These are phyloP conservation scores for Napeogenes inachia DNA, from an alignment of 2,888 invertebrate genomes.

Conservation along the genomic window DNA sequence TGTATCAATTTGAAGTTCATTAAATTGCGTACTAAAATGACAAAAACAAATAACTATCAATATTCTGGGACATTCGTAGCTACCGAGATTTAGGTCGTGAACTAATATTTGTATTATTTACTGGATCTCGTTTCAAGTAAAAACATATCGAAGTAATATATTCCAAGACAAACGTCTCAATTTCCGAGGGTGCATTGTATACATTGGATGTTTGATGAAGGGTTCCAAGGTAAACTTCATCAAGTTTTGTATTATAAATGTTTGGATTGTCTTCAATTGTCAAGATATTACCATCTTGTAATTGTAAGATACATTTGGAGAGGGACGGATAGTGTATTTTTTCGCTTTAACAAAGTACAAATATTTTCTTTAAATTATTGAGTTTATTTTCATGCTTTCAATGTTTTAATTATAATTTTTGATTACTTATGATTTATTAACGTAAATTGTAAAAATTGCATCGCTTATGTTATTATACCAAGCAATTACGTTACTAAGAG, in stretches of 20 bases:
- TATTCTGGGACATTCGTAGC: constrained; percentile 1
- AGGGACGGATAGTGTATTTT: too few species aligned
- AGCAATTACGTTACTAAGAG: too few species aligned
- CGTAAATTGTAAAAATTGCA: too few species aligned
- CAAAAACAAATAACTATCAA: neutral
- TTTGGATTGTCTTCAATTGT: constrained; percentile 15
- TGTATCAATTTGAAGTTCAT: neutral
- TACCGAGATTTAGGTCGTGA: neutral
- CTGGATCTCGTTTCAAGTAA: constrained; percentile 11
- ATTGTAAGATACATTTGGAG: neutral
- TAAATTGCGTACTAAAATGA: constrained; percentile 1
- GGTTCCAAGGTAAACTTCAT: constrained; percentile 15
- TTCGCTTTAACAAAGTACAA: too few species aligned
- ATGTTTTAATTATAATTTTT: too few species aligned
- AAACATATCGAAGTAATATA: constrained; percentile 39
- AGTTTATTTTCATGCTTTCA: too few species aligned
- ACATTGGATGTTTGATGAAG: constrained; percentile 33
- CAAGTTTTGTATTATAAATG: constrained; percentile 8
- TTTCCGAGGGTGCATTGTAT: constrained; percentile 36
- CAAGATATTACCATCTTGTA: constrained; percentile 9
- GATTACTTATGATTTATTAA: too few species aligned
- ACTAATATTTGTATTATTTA: neutral
- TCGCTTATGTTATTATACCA: too few species aligned
- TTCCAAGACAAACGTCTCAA: constrained; percentile 57
- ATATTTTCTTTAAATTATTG: too few species aligned